Percentiles rank a stretch among this genome's conserved stretches.
These are phyloP conservation scores for Caenorhabditis zanzibari DNA, from an alignment of 2,888 invertebrate genomes.

Conservation along the genomic window DNA sequence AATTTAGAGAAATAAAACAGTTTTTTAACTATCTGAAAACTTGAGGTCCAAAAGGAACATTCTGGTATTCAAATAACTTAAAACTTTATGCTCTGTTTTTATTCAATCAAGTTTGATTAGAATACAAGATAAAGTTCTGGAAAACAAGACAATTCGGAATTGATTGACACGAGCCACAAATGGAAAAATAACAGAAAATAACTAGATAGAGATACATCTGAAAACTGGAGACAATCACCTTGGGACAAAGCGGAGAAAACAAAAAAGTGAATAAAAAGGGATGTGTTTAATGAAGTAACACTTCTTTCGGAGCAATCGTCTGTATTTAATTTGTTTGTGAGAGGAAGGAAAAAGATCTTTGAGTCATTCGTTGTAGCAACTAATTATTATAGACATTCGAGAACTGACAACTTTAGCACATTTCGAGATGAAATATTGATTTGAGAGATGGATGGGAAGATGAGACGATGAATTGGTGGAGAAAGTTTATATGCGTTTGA, in stretches of 20 bases:
- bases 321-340: slow-evolving; percentile 43
- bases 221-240: slow-evolving; percentile 29
- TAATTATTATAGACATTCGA: slow-evolving; percentile 31
- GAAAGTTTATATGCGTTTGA: not conserved
- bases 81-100: not conserved
- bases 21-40: too few relatives aligned
- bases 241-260: slow-evolving; percentile 22
- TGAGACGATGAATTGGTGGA: not conserved
- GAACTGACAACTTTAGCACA: not conserved
- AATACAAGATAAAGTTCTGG: slow-evolving; percentile 22
- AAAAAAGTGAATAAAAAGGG: slow-evolving; percentile 5
- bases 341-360: not conserved
- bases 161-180: slow-evolving; percentile 37
- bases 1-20: too few relatives aligned
- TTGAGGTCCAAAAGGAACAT: too few relatives aligned
- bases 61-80: too few relatives aligned
- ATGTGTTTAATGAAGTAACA: slow-evolving; percentile 7
- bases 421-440: slow-evolving; percentile 44
- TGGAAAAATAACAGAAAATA: not conserved
- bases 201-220: too few relatives aligned
- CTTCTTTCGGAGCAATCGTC: slow-evolving; percentile 7
- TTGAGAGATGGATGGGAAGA: not conserved
- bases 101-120: not conserved
- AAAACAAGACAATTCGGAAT: slow-evolving; percentile 26
- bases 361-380: slow-evolving; percentile 6